phyloP scores from a whole-genome alignment of 2,797 vertebrate species.

The Oreochromis grahami region DNA sequence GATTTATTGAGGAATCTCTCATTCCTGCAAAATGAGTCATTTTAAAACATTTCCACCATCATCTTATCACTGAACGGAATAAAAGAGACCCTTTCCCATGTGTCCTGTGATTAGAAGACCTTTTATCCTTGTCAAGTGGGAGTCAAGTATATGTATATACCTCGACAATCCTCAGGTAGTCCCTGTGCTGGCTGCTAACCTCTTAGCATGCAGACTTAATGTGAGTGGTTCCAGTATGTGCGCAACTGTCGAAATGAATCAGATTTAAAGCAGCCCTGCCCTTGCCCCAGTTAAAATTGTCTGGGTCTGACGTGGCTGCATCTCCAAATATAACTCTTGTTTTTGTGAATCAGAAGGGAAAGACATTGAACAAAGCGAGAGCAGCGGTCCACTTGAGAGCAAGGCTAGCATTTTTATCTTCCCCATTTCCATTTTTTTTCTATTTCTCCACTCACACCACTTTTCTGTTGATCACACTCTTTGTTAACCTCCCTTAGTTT shows the following conservation, averaged over 20 bases:
- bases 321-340: conserved; percentile 63
- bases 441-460: neutral
- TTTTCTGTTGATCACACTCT: neutral
- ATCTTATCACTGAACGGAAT: neutral
- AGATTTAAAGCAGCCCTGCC: conserved; percentile 41
- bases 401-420: neutral
- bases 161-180: conserved; percentile 31
- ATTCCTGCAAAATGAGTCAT: neutral
- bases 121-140: neutral
- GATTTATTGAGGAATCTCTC: neutral
- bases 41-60: neutral
- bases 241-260: conserved; percentile 65
- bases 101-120: neutral
- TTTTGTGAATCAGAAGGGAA: conserved; percentile 57
- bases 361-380: conserved; percentile 21
- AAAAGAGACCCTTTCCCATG: neutral
- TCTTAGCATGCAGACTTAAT: conserved; percentile 44
- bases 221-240: conserved; percentile 46
- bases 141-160: neutral
- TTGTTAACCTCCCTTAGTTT: neutral
- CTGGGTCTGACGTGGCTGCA: conserved; percentile 40
- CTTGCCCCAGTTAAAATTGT: conserved; percentile 50
- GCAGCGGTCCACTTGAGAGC: conserved; percentile 24
- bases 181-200: conserved; percentile 30
- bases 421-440: neutral